These are phyloP conservation scores for Cettia cetti DNA, from an alignment of 2,113 vertebrate species.

Conservation along the genomic window DNA sequence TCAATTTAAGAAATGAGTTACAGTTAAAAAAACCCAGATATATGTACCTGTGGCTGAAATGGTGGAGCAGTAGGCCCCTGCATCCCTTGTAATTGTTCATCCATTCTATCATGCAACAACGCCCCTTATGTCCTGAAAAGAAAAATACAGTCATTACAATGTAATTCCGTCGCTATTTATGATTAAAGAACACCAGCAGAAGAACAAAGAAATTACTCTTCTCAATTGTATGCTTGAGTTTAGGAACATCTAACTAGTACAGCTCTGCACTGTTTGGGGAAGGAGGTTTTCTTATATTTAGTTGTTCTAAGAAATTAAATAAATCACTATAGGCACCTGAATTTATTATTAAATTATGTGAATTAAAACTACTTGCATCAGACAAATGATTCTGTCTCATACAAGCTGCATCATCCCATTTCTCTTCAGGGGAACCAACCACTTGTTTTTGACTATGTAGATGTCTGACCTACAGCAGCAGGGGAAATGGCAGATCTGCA, in stretches of 20 bases:
- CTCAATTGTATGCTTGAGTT: background rate
- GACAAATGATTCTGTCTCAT: background rate
- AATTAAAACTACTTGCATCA: background rate
- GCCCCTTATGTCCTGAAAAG: conserved; percentile 75
- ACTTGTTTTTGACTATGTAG: background rate
- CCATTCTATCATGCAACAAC: conserved; percentile 78
- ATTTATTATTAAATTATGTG: background rate
- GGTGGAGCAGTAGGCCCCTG: conserved; percentile 81
- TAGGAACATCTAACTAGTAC: background rate
- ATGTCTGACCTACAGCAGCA: background rate
- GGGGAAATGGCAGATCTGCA: background rate
- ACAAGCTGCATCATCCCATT: background rate
- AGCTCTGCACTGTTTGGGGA: background rate
- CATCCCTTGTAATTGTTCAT: conserved; percentile 88
- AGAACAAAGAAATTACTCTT: background rate
- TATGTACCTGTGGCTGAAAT: conserved; percentile 88
- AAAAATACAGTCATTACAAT: background rate
- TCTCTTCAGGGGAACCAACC: background rate
- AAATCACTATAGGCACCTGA: background rate
- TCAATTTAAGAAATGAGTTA: background rate
- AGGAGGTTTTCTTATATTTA: background rate
- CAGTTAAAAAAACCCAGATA: background rate
- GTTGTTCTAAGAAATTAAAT: background rate
- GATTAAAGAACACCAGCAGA: background rate
- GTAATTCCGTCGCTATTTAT: background rate